Base-by-base conservation (phyloP, 2,797 vertebrate species). In the Chiloscyllium punctatum region DNA sequence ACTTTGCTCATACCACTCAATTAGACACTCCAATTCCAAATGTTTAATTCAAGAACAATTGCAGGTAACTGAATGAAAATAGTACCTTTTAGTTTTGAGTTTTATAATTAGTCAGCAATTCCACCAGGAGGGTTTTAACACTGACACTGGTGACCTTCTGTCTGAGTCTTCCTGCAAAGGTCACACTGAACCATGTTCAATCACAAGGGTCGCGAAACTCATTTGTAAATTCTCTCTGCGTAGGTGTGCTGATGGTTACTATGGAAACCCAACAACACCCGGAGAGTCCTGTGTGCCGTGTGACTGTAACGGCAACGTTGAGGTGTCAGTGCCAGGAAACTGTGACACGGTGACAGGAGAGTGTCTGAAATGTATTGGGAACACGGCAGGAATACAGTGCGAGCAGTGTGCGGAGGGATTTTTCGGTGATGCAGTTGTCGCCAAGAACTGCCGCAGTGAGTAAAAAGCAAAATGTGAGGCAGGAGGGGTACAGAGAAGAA, bases 181-280 rank as follows among this genome's bases (percentile, higher is more conserved):
- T 92, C 90, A 42, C 1, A 18, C 7, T 42, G 66, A 42, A 69
- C 68, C 90, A 16, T 42, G 21, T 92, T 42, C 42, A 42, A 42
- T 86, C 57, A n/a, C 23, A 42, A 72, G 13, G 57, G 23, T 51
- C 72, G 27, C 33, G 27, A 51, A 69, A 53, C 48, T 95, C 68
- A 23, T 94, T 9, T 53, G 95, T 53, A 3, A 7, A 25, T 69
- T 27, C 94, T 6, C 95, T 66, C 88, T 77, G 72, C 97, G 15
- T 96, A 99, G 99, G 97, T 99, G 99, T 96, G 98, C 98, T 95
- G 97, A 98, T 37, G 99, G 99, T 96, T 99, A 98, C 98, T 97
- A 98, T 68, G 99, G 99, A 91, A 98, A 98, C 97, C 99, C 99
- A 9, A 97, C 97, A 0, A 96, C 97, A 0, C 97, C 98, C 2